Evolutionary conservation across 2,888 invertebrate genomes (phyloP).

Genomic region (Meiosimyza platycephala): DNA sequence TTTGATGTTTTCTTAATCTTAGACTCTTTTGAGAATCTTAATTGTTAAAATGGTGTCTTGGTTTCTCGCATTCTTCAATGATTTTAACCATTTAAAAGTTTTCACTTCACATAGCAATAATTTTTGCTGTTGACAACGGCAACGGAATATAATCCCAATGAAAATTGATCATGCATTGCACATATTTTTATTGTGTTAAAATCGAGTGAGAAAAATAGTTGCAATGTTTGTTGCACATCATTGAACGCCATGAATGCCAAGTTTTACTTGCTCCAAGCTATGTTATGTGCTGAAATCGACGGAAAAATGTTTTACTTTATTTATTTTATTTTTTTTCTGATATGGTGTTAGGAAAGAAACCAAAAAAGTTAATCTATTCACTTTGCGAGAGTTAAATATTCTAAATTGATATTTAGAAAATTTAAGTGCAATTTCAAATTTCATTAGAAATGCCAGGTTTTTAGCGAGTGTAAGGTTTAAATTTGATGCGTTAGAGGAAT

Average conservation of each 20-base stretch:
- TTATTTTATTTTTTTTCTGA: too few species aligned
- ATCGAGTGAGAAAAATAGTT: neutral
- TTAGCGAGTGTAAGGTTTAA: too few species aligned
- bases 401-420: too few species aligned
- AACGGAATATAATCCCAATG: neutral
- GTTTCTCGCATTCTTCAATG: neutral
- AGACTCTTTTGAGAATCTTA: neutral
- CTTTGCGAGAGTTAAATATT: too few species aligned
- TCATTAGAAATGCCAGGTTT: too few species aligned
- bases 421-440: too few species aligned
- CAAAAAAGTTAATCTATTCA: too few species aligned
- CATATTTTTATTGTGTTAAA: neutral
- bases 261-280: too few species aligned
- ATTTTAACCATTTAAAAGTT: neutral
- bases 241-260: constrained; percentile 11
- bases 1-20: neutral
- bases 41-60: neutral
- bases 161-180: constrained; percentile 29
- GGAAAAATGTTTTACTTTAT: too few species aligned
- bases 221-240: constrained; percentile 25
- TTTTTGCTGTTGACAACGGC: constrained; percentile 6
- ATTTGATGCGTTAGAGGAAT: too few species aligned
- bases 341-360: too few species aligned
- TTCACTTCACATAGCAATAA: constrained; percentile 2
- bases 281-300: too few species aligned